These are phyloP conservation scores for Bombus sylvicola DNA, from an alignment of 1,140 invertebrate genomes.

Conservation along the genomic window DNA sequence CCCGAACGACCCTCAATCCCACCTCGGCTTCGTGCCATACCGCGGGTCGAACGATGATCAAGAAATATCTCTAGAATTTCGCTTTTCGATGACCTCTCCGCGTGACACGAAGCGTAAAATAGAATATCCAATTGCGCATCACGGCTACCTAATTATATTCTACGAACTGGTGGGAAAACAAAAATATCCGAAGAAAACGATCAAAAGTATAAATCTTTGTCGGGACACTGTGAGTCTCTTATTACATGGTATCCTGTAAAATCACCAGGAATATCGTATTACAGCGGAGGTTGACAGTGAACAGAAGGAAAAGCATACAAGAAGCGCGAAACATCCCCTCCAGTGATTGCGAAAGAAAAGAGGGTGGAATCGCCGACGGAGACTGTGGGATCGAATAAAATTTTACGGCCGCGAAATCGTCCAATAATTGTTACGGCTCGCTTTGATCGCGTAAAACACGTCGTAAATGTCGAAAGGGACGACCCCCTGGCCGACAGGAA, in stretches of 20 bases:
- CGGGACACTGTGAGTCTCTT: neutral
- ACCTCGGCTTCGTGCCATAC: neutral
- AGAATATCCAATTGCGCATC: neutral
- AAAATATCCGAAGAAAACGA: neutral
- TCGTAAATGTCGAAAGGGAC: conserved; percentile 81
- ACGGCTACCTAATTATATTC: neutral
- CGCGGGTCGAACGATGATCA: neutral
- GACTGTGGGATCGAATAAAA: conserved; percentile 76
- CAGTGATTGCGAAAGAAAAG: neutral
- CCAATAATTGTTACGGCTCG: conserved; percentile 82
- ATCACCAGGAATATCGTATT: neutral
- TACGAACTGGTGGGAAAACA: no score
- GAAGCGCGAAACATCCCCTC: conserved; percentile 1
- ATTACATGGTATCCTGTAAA: neutral
- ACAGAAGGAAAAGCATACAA: neutral
- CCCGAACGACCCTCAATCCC: conserved; percentile 63
- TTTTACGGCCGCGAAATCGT: conserved; percentile 81
- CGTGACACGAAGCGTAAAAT: neutral
- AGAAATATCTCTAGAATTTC: neutral
- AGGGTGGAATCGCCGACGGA: conserved; percentile 51
- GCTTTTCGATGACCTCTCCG: neutral
- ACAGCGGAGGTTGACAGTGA: neutral
- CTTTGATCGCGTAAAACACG: conserved; percentile 83
- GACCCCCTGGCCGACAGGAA: conserved; percentile 70
- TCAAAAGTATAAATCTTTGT: neutral